These are phyloP conservation scores for Hylia prasina DNA, from an alignment of 2,113 vertebrate genomes.

Conservation along the genomic window DNA sequence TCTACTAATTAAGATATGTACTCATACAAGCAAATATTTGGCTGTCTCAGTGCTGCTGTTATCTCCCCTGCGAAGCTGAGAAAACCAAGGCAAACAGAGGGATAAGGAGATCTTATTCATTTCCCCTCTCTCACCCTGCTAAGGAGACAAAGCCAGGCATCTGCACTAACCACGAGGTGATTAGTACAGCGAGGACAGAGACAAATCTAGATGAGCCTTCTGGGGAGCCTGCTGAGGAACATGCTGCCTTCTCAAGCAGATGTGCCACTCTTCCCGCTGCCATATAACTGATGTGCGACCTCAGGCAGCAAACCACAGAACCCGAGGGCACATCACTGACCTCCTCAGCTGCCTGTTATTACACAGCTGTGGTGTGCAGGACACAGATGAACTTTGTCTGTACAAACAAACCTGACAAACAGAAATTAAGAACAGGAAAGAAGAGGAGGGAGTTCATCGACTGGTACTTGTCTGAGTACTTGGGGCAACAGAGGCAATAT, in stretches of 20 bases:
- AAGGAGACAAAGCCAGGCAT: not conserved
- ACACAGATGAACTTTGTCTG: not conserved
- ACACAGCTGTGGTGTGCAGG: not conserved
- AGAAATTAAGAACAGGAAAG: not conserved
- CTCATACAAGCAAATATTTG: constrained; percentile 15
- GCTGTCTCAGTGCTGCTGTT: not conserved
- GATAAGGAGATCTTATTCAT: not conserved
- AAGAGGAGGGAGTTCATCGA: not conserved
- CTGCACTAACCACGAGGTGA: not conserved
- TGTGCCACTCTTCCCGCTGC: not conserved
- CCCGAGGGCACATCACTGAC: rapidly evolving
- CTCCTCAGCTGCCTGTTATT: not conserved
- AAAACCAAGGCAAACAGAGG: not conserved
- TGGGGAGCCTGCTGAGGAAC: not conserved
- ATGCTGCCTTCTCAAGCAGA: not conserved
- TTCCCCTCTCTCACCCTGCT: not conserved
- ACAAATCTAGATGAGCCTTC: not conserved
- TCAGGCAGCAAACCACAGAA: not conserved
- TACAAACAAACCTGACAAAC: not conserved
- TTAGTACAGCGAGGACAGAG: not conserved
- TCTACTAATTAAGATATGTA: constrained; percentile 38
- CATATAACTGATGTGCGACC: rapidly evolving
- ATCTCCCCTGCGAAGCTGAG: not conserved
- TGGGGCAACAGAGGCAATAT: not conserved
- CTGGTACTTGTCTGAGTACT: not conserved